A percentile compares a stretch with the other conserved stretches of the same genome.
phyloP scores from a whole-genome alignment of 2,113 vertebrate genomes.

The Cochlearius cochlearius region DNA sequence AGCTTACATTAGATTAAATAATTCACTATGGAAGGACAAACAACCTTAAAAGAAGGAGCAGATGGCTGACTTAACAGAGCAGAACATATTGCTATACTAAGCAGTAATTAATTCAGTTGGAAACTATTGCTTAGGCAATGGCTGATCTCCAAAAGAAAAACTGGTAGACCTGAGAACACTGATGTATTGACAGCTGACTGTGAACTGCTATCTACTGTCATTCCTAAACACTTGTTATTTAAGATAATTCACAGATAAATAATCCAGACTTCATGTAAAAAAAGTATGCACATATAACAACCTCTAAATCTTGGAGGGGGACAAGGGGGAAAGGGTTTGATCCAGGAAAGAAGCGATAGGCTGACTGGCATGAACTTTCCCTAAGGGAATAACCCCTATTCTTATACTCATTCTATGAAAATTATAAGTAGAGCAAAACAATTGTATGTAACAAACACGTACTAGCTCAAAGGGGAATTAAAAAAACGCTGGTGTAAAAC shows the following conservation, averaged over 20 bases:
- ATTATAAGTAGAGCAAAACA: not conserved
- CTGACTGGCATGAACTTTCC: not conserved
- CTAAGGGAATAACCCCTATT: not conserved
- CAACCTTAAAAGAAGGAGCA: not conserved
- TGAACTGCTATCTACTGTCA: not conserved
- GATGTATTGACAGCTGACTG: not conserved
- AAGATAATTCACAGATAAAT: not conserved
- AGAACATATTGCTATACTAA: not conserved
- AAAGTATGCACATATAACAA: not conserved
- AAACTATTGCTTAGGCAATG: not conserved
- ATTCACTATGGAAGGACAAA: not conserved
- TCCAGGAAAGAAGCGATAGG: not conserved
- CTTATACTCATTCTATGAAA: not conserved
- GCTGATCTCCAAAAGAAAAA: not conserved
- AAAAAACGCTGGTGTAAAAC: not conserved
- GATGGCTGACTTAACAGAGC: constrained; percentile 10
- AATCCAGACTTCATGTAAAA: not conserved
- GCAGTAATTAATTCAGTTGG: constrained; percentile 1
- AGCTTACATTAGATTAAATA: not conserved
- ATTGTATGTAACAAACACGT: not conserved
- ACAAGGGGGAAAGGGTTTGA: not conserved
- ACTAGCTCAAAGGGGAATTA: not conserved
- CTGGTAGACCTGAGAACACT: not conserved
- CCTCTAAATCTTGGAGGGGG: not conserved
- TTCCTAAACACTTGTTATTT: not conserved